Evolutionary conservation across 2,113 vertebrate species (phyloP).

Genomic region (Chiloscyllium plagiosum): DNA sequence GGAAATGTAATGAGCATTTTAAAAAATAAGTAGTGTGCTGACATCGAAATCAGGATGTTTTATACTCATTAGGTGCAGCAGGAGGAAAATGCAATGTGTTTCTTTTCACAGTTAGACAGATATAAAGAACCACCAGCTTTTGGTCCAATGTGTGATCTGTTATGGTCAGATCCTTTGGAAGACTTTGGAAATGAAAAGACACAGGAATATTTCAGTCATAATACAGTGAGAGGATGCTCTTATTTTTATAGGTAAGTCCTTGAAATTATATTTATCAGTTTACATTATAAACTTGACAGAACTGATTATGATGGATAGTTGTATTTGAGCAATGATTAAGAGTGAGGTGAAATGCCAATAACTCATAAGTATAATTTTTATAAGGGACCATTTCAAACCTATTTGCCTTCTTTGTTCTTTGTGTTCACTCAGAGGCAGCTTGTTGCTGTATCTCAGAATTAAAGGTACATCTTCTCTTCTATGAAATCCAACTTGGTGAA

Average conservation of each 20-base stretch:
- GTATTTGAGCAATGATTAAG: background rate
- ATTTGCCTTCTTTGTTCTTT: background rate
- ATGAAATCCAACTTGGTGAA: background rate
- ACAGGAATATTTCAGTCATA: constrained; percentile 73
- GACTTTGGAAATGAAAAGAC: constrained; percentile 73
- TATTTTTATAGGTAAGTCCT: constrained; percentile 69
- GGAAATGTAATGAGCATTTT: background rate
- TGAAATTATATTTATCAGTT: background rate
- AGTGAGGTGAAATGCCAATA: background rate
- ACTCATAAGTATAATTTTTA: background rate
- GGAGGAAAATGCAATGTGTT: background rate
- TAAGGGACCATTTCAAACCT: background rate
- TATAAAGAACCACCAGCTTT: constrained; percentile 72
- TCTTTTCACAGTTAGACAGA: constrained; percentile 52
- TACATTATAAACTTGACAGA: background rate
- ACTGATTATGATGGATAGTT: background rate
- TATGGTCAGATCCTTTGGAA: constrained; percentile 69
- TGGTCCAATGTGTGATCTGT: constrained; percentile 70
- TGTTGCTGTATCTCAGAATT: background rate
- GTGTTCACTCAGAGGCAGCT: background rate
- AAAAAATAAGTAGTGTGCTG: background rate
- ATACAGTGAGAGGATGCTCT: constrained; percentile 70
- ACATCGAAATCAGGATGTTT: background rate
- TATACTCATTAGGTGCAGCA: background rate
- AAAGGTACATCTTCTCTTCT: background rate